Percentiles rank a stretch among this genome's conserved stretches.
Evolutionary conservation across 1,140 invertebrate species (phyloP).

Genomic region (Rhagoletis pomonella): DNA sequence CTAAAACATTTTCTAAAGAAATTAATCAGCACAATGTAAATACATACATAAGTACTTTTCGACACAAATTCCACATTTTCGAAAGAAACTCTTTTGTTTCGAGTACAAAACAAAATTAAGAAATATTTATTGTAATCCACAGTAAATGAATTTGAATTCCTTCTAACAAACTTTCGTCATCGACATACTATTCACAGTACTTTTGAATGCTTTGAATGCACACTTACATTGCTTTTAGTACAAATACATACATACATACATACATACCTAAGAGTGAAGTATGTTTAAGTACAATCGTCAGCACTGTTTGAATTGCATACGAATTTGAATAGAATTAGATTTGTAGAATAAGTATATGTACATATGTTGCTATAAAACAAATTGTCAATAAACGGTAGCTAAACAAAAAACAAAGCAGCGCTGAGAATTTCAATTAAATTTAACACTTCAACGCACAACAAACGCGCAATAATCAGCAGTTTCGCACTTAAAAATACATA

Average conservation of each 20-base stretch:
- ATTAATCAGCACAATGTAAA: too few species aligned
- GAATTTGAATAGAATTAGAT: background rate
- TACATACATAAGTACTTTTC: background rate
- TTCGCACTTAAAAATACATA: background rate
- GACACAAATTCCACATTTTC: background rate
- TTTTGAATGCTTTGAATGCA: too few species aligned
- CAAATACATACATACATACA: too few species aligned
- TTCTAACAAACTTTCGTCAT: slow-evolving; percentile 3
- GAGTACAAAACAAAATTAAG: background rate
- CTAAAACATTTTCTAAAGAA: too few species aligned
- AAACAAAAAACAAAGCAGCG: background rate
- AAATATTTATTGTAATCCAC: background rate
- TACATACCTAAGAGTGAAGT: too few species aligned
- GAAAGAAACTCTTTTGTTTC: background rate
- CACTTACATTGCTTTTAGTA: too few species aligned
- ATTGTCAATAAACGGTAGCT: background rate
- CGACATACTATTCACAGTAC: background rate
- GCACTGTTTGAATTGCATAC: slow-evolving; percentile 7
- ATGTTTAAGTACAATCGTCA: background rate
- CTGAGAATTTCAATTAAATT: slow-evolving; percentile 41
- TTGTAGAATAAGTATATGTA: slow-evolving; percentile 9
- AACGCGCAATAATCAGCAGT: background rate
- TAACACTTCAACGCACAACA: slow-evolving; percentile 27
- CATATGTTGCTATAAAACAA: background rate
- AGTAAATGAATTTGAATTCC: background rate